Percentiles rank a stretch among this genome's conserved stretches.
These are phyloP conservation scores for Pangasius mekongensis DNA, from an alignment of 2,797 vertebrate genomes.

Conservation along the genomic window DNA sequence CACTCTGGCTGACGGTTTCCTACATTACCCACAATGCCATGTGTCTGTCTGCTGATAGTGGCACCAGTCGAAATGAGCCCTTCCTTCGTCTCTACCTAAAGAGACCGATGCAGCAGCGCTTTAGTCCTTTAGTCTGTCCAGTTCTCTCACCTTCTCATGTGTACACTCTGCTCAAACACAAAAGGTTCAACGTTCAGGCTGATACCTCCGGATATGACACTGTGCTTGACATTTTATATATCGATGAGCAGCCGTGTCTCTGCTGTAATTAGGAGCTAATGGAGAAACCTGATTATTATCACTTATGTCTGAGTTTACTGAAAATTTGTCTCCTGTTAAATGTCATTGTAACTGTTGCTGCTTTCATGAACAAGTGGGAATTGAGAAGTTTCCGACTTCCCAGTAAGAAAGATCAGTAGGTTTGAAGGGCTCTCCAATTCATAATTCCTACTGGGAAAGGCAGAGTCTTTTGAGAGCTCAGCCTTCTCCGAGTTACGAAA, in stretches of 20 bases:
- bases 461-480: background rate
- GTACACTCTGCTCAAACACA: background rate
- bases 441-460: no score
- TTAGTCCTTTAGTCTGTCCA: background rate
- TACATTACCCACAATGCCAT: background rate
- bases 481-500: no score
- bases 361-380: background rate
- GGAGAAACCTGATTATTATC: no score
- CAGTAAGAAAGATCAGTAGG: background rate
- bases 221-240: background rate
- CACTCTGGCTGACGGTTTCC: background rate
- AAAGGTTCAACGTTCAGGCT: background rate
- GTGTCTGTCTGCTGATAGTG: background rate
- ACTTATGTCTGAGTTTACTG: no score
- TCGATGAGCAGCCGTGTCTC: background rate
- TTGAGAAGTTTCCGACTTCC: background rate
- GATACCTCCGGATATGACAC: background rate
- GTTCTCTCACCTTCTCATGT: background rate
- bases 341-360: background rate
- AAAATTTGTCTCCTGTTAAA: no score
- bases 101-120: background rate
- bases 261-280: background rate
- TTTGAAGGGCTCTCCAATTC: background rate
- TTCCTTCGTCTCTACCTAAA: background rate
- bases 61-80: background rate